Conservation (phyloP, 2,888 invertebrate genomes). For the Apocheima hispidaria region DNA sequence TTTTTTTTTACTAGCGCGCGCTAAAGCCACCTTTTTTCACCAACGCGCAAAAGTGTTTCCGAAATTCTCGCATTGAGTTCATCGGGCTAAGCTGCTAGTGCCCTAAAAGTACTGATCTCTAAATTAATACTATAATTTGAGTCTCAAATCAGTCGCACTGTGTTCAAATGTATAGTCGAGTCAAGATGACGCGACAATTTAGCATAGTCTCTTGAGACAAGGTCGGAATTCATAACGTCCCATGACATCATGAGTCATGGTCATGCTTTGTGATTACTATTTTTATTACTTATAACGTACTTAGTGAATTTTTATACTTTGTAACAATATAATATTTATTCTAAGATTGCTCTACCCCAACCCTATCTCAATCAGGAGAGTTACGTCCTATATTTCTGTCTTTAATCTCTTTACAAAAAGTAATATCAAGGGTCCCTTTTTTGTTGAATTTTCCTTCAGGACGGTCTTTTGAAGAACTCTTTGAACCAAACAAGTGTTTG, state of each 20-base stretch:
- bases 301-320: neutral
- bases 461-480: conserved; percentile 3
- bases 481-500: conserved; percentile 2
- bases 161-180: conserved; percentile 9
- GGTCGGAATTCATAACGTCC: conserved; percentile 32
- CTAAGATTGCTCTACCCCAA: neutral
- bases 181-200: conserved; percentile 39
- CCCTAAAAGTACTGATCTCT: no score
- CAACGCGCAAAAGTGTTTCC: no score
- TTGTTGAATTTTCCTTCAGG: neutral
- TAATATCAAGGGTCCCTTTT: neutral
- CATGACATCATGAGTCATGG: conserved; percentile 31
- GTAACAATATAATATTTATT: neutral
- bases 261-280: conserved; percentile 22
- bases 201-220: conserved; percentile 32
- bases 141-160: conserved; percentile 7
- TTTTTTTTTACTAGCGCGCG: no score
- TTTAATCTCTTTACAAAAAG: neutral
- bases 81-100: no score
- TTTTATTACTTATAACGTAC: conserved; percentile 4
- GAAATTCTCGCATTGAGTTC: no score
- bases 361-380: neutral
- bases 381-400: neutral
- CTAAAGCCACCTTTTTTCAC: no score
- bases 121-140: neutral